These are phyloP conservation scores for Hydrozoanthus tunicans DNA, from an alignment of 64 coral and sea anemone species.

Conservation along the genomic window DNA sequence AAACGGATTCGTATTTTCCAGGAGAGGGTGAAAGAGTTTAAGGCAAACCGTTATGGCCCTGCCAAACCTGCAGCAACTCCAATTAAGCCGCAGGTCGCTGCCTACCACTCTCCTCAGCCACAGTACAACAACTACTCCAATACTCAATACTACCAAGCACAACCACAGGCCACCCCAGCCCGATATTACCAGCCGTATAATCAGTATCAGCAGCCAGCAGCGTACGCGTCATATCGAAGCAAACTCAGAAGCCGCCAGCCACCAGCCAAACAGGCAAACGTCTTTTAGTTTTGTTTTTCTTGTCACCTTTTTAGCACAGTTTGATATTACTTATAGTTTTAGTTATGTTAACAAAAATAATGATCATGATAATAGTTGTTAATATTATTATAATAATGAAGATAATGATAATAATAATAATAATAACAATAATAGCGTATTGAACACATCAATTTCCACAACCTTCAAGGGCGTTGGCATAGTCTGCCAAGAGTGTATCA, in stretches of 20 bases:
- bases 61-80: neutral
- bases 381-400: too few relatives aligned
- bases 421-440: too few relatives aligned
- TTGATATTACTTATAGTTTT: too few relatives aligned
- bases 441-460: too few relatives aligned
- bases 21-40: slow-evolving; percentile 49
- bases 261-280: slow-evolving; percentile 10
- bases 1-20: slow-evolving; percentile 59
- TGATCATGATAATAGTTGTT: too few relatives aligned
- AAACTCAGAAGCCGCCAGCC: neutral
- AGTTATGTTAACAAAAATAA: too few relatives aligned
- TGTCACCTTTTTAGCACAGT: too few relatives aligned
- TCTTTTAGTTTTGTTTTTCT: neutral
- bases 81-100: slow-evolving; percentile 2
- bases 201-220: slow-evolving; percentile 24
- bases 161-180: slow-evolving; percentile 28
- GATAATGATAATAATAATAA: too few relatives aligned
- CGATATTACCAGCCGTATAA: slow-evolving; percentile 44
- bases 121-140: neutral
- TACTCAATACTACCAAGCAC: slow-evolving; percentile 12
- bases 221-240: slow-evolving; percentile 28
- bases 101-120: neutral
- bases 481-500: too few relatives aligned
- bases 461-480: too few relatives aligned
- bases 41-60: slow-evolving; percentile 1